A percentile compares a stretch with the other conserved stretches of the same genome.
Evolutionary conservation across 2,113 vertebrate species (phyloP).

Genomic region (Brachirus orientalis): DNA sequence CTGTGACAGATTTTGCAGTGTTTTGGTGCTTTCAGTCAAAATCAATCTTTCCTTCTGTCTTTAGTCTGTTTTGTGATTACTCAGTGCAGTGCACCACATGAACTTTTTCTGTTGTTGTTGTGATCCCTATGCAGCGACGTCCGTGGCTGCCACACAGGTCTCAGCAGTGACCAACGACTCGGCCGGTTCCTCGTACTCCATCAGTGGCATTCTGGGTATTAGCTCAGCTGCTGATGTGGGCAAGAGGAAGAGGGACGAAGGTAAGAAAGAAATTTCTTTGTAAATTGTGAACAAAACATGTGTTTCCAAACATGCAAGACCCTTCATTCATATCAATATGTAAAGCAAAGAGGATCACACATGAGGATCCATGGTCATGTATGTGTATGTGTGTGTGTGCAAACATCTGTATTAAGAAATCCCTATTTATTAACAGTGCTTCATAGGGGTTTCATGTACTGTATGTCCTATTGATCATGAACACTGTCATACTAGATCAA

Average conservation of each 20-base stretch:
- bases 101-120: background rate
- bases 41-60: no score
- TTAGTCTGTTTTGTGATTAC: background rate
- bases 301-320: no score
- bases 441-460: conserved; percentile 62
- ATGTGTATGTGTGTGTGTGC: conserved; percentile 31
- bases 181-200: conserved; percentile 96
- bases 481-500: conserved; percentile 56
- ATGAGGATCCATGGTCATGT: no score
- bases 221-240: conserved; percentile 90
- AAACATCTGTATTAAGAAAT: conserved; percentile 78
- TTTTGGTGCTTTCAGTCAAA: no score
- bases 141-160: conserved; percentile 93
- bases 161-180: conserved; percentile 94
- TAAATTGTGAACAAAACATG: no score
- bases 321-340: background rate
- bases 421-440: conserved; percentile 46
- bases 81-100: background rate
- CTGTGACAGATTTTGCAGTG: background rate
- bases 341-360: no score
- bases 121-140: conserved; percentile 85
- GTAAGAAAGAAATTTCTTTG: conserved; percentile 72
- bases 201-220: conserved; percentile 98
- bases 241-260: conserved; percentile 97
- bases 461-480: conserved; percentile 69